Evolutionary conservation across 2,888 invertebrate species (phyloP), one percentile per base, ranked within the genome.

Genomic region (Silvanus unidentatus): DNA sequence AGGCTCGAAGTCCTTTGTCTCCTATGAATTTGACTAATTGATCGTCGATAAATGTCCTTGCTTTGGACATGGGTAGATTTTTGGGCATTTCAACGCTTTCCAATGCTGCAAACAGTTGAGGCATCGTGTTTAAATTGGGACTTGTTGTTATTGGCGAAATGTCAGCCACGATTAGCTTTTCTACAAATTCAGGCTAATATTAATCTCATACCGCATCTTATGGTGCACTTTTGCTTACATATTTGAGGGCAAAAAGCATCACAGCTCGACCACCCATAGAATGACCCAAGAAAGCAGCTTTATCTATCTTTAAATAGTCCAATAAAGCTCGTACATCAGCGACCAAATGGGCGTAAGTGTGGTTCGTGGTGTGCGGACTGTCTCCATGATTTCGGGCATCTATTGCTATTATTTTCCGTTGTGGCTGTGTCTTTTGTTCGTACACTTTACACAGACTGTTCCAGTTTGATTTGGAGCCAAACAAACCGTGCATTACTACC

Each of bases 341-440:
- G 0, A 85, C 82, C 77, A 95, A 80, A 32, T 81, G 77, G 8
- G 75, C 70, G 64, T 93, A 95, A 15, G 77, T 79, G 71, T 92
- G 87, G 0, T 81, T 77, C 0, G 75, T 56, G 0, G 82, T 74
- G 66, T 95, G 94, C 1, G 88, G 86, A 64, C 95, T 95, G 51
- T 93, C 91, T 0, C 97, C 98, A 71, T 98, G 98, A 73, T 98
- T 97, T 65, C 97, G 78, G 4, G 89, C 86, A 73, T 98, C 98
- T 27, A 95, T 77, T 4, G 86, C 77, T 49, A 90, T 78, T 0
- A 93, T 75, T 80, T 82, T 73, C 77, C 88, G 67, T 78, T 76
- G 55, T 52, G 81, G 79, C 76, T 1, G 83, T 79, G 79, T 84
- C 43, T 76, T 77, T 48, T 78, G 77, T 48, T 60, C 58, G 43